These are phyloP conservation scores for Dicaeum eximium DNA, from an alignment of 2,113 vertebrate genomes.

Conservation along the genomic window DNA sequence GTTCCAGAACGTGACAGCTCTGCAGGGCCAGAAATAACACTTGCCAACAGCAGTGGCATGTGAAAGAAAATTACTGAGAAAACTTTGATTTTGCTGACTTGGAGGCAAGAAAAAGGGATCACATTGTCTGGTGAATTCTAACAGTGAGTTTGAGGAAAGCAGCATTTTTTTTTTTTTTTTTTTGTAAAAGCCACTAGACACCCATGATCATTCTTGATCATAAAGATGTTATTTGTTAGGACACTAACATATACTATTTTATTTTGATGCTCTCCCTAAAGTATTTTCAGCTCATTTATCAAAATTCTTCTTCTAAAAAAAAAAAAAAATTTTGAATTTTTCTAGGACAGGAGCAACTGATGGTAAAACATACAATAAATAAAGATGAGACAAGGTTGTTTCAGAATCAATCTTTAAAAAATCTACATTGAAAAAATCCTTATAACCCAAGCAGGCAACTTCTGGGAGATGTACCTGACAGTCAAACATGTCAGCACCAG, in stretches of 20 bases:
- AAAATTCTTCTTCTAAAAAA: background rate
- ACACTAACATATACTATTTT: slow-evolving; percentile 31
- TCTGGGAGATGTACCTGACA: background rate
- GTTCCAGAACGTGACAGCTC: accelerated
- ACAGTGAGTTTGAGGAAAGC: background rate
- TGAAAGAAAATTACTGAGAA: background rate
- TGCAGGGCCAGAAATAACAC: background rate
- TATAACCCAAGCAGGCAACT: background rate
- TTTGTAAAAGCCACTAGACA: background rate
- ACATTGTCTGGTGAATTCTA: background rate
- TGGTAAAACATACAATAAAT: background rate
- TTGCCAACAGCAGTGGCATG: background rate
- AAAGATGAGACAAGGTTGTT: background rate
- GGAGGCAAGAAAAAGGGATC: background rate
- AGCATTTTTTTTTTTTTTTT: no score
- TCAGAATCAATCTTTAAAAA: background rate
- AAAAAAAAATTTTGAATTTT: background rate
- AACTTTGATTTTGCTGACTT: background rate
- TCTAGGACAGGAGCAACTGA: background rate
- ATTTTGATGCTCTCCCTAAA: background rate
- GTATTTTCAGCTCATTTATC: background rate
- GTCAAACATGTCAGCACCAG: background rate
- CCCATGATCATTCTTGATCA: background rate
- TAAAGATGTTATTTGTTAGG: slow-evolving; percentile 17
- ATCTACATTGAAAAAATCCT: accelerated